Conservation (phyloP, 2,113 vertebrate species). For the Cercopithecus mona region DNA sequence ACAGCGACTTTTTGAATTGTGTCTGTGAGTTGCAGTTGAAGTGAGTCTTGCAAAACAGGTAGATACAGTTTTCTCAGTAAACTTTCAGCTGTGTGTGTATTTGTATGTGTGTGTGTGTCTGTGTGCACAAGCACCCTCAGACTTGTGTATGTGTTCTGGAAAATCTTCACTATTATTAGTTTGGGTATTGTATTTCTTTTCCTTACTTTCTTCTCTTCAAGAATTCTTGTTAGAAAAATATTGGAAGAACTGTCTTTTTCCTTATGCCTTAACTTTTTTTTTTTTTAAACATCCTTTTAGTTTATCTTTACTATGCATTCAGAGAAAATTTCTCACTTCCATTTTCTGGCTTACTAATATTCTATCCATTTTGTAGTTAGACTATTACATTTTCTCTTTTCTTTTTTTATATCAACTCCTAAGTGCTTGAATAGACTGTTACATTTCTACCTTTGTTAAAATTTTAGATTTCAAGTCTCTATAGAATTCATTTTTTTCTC, state of each 20-base stretch:
- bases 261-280: neutral
- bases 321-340: neutral
- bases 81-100: neutral
- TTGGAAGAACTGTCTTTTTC: neutral
- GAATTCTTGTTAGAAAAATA: neutral
- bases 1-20: neutral
- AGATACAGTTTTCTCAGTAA: neutral
- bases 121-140: neutral
- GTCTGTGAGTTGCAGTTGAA: neutral
- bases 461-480: neutral
- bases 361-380: neutral
- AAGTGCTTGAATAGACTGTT: too few relatives aligned
- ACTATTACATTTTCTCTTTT: neutral
- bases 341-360: neutral
- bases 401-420: too few relatives aligned
- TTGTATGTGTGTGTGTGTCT: neutral
- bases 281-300: neutral
- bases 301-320: neutral
- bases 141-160: neutral
- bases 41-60: neutral
- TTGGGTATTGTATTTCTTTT: neutral
- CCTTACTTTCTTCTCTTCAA: neutral
- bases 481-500: neutral
- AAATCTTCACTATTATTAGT: neutral
- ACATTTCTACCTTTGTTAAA: neutral